Evolutionary conservation across 92 coral and sea anemone species (phyloP), one percentile per base, ranked within the genome.

Genomic region (Paragorgia papillata): DNA sequence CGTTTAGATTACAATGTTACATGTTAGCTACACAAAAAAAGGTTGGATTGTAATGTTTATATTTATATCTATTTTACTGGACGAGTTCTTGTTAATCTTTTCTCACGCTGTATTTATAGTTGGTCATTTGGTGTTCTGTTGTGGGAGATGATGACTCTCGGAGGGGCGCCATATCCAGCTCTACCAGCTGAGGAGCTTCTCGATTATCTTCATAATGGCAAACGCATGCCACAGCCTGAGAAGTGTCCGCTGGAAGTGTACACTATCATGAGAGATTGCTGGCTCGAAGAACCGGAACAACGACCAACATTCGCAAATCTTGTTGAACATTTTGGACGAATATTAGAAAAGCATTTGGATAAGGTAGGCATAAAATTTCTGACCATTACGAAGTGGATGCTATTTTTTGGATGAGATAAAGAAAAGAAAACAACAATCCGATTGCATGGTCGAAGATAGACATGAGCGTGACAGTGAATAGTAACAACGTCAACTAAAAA

Each of bases 241-340:
- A 80, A 89, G 61, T 91, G 97, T 57, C 97, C 97, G 1, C 74
- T 79, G 60, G 97, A 91, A 54, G 73, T 91, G 30, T 91, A 91
- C 59, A 35, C 89, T 1, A 84, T 89, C 39, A 91, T 91, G 97
- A 82, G 86, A 64, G 91, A 91, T 49, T 91, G 97, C 75, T 91
- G 97, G 97, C 76, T 43, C 32, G 79, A 84, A 40, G 39, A 82
- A 13, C 92, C 89, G 0, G 74, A 74, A 13, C 25, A 68, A 35
- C 48, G 92, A 50, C 92, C 92, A 48, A 62, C 85, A 4, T 85
- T 89, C 76, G 20, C 92, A 15, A 44, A 28, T n/a, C 74, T 91
- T 57, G 85, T 83, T 21, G 90, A 86, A 50, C 49, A 87, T 37
- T 85, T 91, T 26, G 91, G 91, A 32, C 84, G 75, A 57, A 83